phyloP scores from a whole-genome alignment of 1,140 invertebrate genomes.

The Aleiodes sp. region DNA sequence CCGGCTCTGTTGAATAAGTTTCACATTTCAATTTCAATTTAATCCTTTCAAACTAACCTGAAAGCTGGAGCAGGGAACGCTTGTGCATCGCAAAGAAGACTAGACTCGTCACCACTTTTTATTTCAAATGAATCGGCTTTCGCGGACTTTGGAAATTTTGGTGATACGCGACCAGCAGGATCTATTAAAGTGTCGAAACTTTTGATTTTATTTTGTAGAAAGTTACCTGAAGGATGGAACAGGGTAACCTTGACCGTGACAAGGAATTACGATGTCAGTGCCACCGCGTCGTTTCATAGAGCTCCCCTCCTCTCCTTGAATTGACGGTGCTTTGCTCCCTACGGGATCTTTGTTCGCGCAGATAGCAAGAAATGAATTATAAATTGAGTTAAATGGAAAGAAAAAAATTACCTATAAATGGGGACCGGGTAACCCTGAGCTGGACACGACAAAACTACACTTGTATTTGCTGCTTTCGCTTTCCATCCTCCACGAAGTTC shows the following conservation, averaged over 20 bases:
- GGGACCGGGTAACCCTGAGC: conserved; percentile 69
- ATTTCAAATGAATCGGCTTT: conserved; percentile 60
- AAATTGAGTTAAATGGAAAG: too few relatives aligned
- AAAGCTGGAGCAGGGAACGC: conserved; percentile 63
- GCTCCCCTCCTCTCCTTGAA: conserved; percentile 68
- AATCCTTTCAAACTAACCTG: background rate
- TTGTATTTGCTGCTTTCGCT: conserved; percentile 42
- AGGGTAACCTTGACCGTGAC: conserved; percentile 81
- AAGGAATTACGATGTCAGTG: conserved; percentile 77
- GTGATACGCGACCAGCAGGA: conserved; percentile 60
- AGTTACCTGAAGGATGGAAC: conserved; percentile 77
- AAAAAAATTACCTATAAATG: conserved; percentile 70
- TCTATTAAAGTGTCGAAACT: too few relatives aligned
- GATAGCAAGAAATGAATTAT: conserved; percentile 7
- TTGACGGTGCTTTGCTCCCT: conserved; percentile 76
- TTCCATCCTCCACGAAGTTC: conserved; percentile 39
- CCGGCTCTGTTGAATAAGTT: conserved; percentile 47
- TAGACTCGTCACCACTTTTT: conserved; percentile 56
- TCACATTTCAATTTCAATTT: background rate
- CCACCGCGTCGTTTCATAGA: conserved; percentile 62
- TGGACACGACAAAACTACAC: conserved; percentile 38
- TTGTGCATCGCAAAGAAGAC: conserved; percentile 72
- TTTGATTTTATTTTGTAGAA: too few relatives aligned
- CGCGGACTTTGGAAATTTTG: conserved; percentile 62
- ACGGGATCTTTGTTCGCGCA: conserved; percentile 71